Conservation (phyloP, 35 echinoderm and acorn worm species). For the Hemicentrotus pulcherrimus region DNA sequence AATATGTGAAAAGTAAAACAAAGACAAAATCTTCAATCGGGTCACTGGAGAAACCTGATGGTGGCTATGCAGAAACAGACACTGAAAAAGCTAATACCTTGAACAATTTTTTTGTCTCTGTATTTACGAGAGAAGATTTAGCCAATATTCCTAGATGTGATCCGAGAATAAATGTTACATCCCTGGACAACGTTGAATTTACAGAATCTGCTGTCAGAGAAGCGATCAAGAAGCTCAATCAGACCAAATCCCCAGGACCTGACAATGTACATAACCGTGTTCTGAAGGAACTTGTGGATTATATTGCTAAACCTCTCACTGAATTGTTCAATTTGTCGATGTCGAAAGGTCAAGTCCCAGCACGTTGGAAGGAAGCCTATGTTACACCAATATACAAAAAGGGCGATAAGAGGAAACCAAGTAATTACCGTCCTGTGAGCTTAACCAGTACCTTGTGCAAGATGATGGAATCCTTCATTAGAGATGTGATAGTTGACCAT, state of each 20-base stretch:
- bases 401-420: neutral
- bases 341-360: neutral
- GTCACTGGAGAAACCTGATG: neutral
- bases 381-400: neutral
- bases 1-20: slow-evolving; percentile 15
- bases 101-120: slow-evolving; percentile 4
- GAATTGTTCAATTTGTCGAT: too few species aligned
- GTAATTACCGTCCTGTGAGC: too few species aligned
- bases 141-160: neutral
- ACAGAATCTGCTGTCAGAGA: neutral
- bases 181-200: neutral
- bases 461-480: too few species aligned
- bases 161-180: neutral
- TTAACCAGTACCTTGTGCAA: too few species aligned
- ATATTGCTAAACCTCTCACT: neutral
- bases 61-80: neutral
- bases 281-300: neutral
- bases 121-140: too few species aligned
- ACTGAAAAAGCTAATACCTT: neutral
- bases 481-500: too few species aligned
- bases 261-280: neutral
- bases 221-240: neutral
- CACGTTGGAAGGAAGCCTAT: neutral
- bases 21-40: slow-evolving; percentile 6
- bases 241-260: slow-evolving; percentile 18